A percentile compares a stretch with the other conserved stretches of the same genome.
phyloP scores from a whole-genome alignment of 2,888 invertebrate species.

The Eupithecia exiguata region DNA sequence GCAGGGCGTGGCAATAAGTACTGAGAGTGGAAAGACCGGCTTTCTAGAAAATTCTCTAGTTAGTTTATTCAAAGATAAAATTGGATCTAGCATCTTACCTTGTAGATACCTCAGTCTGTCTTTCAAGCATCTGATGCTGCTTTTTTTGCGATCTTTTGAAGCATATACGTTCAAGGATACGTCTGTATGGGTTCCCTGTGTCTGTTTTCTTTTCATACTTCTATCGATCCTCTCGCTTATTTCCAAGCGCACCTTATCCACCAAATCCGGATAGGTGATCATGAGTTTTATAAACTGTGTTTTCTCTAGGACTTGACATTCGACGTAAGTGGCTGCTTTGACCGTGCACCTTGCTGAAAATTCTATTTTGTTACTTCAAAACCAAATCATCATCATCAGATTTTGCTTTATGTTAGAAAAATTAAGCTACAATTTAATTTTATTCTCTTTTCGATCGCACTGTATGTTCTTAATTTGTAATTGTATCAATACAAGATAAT shows the following conservation, averaged over 20 bases:
- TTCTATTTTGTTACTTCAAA: no score
- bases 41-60: no score
- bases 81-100: slow-evolving; percentile 52
- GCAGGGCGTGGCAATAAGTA: no score
- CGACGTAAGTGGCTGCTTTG: slow-evolving; percentile 80
- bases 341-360: slow-evolving; percentile 77
- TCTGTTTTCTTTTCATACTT: slow-evolving; percentile 57
- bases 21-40: no score
- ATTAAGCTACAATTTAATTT: neutral
- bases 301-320: slow-evolving; percentile 80
- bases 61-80: no score
- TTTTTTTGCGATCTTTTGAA: slow-evolving; percentile 74
- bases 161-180: slow-evolving; percentile 74
- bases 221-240: slow-evolving; percentile 64
- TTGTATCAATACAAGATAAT: neutral
- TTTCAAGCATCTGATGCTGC: slow-evolving; percentile 79
- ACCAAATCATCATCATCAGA: no score
- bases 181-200: slow-evolving; percentile 47
- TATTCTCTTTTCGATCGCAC: neutral
- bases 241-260: slow-evolving; percentile 64
- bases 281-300: slow-evolving; percentile 77
- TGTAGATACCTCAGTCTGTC: slow-evolving; percentile 75
- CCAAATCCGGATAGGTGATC: slow-evolving; percentile 76
- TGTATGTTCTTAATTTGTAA: neutral
- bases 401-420: no score